Percentiles rank a stretch among this genome's conserved stretches.
Evolutionary conservation across 2,113 vertebrate genomes (phyloP).

Genomic region (Paraplagusia blochii): DNA sequence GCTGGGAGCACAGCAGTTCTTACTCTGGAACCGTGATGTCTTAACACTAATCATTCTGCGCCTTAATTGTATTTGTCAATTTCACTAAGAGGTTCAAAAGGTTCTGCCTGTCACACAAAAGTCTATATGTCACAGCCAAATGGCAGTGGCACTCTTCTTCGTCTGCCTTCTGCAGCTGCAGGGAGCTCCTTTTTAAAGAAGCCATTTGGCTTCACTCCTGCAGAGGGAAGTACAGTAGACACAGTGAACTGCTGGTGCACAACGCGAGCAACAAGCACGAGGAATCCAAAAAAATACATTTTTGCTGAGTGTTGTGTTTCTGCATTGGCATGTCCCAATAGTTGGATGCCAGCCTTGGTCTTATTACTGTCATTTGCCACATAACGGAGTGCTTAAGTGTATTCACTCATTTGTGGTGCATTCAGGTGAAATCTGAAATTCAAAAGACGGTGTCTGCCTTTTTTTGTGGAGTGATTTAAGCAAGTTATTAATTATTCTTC

Average conservation of each 20-base stretch:
- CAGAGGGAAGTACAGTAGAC: slow-evolving; percentile 7
- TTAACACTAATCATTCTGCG: slow-evolving; percentile 55
- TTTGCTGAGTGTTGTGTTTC: no score
- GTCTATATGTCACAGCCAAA: slow-evolving; percentile 53
- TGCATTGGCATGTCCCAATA: no score
- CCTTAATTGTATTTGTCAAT: slow-evolving; percentile 67
- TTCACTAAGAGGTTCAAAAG: slow-evolving; percentile 67
- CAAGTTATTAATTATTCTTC: no score
- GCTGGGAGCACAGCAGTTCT: slow-evolving; percentile 36
- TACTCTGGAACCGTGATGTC: slow-evolving; percentile 22
- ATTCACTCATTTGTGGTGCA: not conserved
- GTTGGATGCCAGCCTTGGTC: no score
- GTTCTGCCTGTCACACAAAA: slow-evolving; percentile 44
- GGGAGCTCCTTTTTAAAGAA: slow-evolving; percentile 36
- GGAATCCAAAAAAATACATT: not conserved
- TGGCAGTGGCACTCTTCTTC: slow-evolving; percentile 32
- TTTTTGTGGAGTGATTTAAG: no score
- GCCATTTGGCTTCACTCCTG: slow-evolving; percentile 24
- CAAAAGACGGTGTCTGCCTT: no score
- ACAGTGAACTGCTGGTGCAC: not conserved
- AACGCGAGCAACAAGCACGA: not conserved
- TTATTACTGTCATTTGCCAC: no score
- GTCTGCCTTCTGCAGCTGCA: slow-evolving; percentile 28
- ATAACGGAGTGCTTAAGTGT: no score
- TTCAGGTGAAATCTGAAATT: not conserved